Evolutionary conservation across 2,888 invertebrate genomes (phyloP).

Genomic region (Bellardia pandia): DNA sequence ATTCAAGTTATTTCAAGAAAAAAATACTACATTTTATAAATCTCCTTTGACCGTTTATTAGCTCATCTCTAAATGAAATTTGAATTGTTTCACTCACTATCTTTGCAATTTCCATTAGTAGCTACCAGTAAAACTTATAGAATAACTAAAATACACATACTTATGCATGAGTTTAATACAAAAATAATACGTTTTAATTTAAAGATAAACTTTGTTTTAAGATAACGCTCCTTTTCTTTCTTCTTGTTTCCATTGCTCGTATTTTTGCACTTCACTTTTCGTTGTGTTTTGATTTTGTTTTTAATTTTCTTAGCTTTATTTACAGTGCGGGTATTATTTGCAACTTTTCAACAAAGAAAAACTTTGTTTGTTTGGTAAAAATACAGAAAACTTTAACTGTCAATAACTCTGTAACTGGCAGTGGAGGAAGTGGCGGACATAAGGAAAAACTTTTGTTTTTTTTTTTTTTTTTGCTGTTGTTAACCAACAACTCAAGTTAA

Average conservation of each 20-base stretch:
- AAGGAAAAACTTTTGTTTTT: conserved; percentile 39
- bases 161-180: conserved; percentile 2
- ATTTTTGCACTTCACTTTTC: background rate
- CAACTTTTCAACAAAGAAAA: conserved; percentile 65
- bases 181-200: conserved; percentile 36
- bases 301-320: conserved; percentile 60
- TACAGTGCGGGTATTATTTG: conserved; percentile 69
- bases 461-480: no score
- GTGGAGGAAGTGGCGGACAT: conserved; percentile 52
- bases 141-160: background rate
- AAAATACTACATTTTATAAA: no score
- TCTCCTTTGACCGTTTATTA: background rate
- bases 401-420: conserved; percentile 53
- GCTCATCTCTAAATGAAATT: background rate
- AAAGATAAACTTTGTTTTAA: conserved; percentile 10
- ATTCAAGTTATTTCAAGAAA: no score
- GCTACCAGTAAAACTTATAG: background rate
- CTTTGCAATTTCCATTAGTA: background rate
- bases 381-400: conserved; percentile 69
- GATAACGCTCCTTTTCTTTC: background rate
- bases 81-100: background rate
- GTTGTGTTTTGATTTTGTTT: conserved; percentile 43
- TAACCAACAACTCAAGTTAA: conserved; percentile 68
- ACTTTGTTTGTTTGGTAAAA: conserved; percentile 64
- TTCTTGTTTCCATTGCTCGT: background rate